These are phyloP conservation scores for Aldabrachelys gigantea DNA, from an alignment of 2,113 vertebrate species.

Conservation along the genomic window DNA sequence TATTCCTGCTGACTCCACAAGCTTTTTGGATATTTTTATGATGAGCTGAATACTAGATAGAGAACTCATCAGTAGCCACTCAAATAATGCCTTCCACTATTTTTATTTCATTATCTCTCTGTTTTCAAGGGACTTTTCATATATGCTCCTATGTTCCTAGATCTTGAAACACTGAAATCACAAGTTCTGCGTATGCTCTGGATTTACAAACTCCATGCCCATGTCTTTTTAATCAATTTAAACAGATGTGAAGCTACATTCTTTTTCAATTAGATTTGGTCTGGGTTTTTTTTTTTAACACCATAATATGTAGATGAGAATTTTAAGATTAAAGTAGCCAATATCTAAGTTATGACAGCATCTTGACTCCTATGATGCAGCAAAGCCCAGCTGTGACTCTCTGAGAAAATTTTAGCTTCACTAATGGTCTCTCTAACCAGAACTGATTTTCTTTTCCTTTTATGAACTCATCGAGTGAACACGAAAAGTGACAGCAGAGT, in stretches of 20 bases:
- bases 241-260: neutral
- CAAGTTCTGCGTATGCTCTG: fast-evolving
- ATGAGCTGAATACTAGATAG: neutral
- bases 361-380: neutral
- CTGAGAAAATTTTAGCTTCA: neutral
- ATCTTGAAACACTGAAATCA: neutral
- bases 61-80: neutral
- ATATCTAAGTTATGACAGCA: fast-evolving
- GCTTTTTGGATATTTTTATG: neutral
- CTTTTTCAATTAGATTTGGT: neutral
- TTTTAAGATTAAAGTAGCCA: neutral
- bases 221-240: neutral
- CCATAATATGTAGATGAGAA: neutral
- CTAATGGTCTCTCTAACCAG: slow-evolving; percentile 16
- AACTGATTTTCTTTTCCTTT: slow-evolving; percentile 33
- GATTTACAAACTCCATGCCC: neutral
- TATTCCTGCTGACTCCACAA: neutral
- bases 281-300: neutral
- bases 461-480: slow-evolving; percentile 14
- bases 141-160: fast-evolving
- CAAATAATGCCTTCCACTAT: fast-evolving
- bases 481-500: slow-evolving; percentile 31
- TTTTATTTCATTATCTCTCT: neutral
- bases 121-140: neutral
- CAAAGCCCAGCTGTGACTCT: neutral